A percentile compares a stretch with the other conserved stretches of the same genome.
Evolutionary conservation across 2,797 vertebrate species (phyloP).

Genomic region (Artibeus jamaicensis): DNA sequence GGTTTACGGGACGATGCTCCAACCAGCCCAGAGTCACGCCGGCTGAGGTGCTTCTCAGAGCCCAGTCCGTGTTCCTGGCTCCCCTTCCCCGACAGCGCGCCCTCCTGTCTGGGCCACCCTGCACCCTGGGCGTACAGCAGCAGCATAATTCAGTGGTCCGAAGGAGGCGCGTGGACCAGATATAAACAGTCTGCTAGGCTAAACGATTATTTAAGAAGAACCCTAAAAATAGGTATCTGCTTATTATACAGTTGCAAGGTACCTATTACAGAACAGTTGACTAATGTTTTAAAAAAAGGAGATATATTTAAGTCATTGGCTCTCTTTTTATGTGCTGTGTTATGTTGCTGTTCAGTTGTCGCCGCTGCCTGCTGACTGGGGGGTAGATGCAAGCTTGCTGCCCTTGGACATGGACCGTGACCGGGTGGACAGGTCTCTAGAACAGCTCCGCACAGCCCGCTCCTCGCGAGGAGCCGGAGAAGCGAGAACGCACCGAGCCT

Average conservation of each 20-base stretch:
- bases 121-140: background rate
- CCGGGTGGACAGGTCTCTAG: background rate
- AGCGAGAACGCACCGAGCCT: too few species aligned
- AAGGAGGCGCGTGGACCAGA: slow-evolving; percentile 16
- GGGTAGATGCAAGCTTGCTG: background rate
- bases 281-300: slow-evolving; percentile 34
- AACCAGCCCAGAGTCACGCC: too few species aligned
- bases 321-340: background rate
- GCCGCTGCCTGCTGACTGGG: background rate
- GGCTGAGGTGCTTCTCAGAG: background rate
- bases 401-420: too few species aligned
- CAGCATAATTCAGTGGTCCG: slow-evolving; percentile 55
- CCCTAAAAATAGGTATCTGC: slow-evolving; percentile 64
- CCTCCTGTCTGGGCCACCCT: background rate
- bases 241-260: slow-evolving; percentile 42
- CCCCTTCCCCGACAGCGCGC: background rate
- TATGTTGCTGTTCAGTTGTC: background rate
- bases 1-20: too few species aligned
- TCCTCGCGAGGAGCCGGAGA: background rate
- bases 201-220: slow-evolving; percentile 51
- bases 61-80: background rate
- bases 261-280: slow-evolving; percentile 56
- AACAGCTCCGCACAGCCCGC: background rate
- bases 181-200: slow-evolving; percentile 21
- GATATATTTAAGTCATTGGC: slow-evolving; percentile 30